A percentile compares a stretch with the other conserved stretches of the same genome.
Conservation (phyloP, 2,888 invertebrate species). For the Netelia melanura region DNA sequence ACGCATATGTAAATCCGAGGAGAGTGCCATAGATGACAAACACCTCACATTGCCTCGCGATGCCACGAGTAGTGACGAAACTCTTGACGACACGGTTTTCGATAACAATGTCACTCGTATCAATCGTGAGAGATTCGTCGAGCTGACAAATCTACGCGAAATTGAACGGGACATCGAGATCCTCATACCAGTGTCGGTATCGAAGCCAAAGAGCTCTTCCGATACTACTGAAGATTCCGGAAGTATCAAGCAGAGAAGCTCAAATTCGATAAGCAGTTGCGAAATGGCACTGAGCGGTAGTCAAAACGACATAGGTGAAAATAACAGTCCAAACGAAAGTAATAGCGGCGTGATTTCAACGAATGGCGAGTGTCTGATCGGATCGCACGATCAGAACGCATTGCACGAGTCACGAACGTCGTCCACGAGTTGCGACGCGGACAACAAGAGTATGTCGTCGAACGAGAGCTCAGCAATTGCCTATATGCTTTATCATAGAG, state of each 20-base stretch:
- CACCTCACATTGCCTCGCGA: conserved; percentile 77
- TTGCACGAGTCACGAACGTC: background rate
- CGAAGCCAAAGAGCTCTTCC: conserved; percentile 73
- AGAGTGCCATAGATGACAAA: conserved; percentile 81
- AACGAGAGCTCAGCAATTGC: conserved; percentile 58
- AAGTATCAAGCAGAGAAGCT: conserved; percentile 79
- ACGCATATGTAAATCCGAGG: conserved; percentile 83
- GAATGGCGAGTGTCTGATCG: conserved; percentile 55
- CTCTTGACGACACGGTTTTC: conserved; percentile 76
- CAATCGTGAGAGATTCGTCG: conserved; percentile 41
- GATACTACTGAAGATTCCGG: conserved; percentile 75
- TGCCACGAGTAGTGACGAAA: conserved; percentile 80
- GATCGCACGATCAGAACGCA: conserved; percentile 15
- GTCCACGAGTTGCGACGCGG: conserved; percentile 28
- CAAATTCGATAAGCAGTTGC: conserved; percentile 83
- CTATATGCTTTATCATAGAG: conserved; percentile 52
- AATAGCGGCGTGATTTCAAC: conserved; percentile 63
- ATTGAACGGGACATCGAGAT: conserved; percentile 81
- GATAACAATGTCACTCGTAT: conserved; percentile 48
- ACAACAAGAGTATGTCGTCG: conserved; percentile 61
- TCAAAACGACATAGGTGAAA: conserved; percentile 80
- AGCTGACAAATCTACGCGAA: conserved; percentile 56
- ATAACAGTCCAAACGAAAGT: conserved; percentile 74
- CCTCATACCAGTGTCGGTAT: conserved; percentile 81
- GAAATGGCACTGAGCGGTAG: conserved; percentile 83